Conservation (phyloP, 23 tunicate species). For the Halocynthia aurantium region DNA sequence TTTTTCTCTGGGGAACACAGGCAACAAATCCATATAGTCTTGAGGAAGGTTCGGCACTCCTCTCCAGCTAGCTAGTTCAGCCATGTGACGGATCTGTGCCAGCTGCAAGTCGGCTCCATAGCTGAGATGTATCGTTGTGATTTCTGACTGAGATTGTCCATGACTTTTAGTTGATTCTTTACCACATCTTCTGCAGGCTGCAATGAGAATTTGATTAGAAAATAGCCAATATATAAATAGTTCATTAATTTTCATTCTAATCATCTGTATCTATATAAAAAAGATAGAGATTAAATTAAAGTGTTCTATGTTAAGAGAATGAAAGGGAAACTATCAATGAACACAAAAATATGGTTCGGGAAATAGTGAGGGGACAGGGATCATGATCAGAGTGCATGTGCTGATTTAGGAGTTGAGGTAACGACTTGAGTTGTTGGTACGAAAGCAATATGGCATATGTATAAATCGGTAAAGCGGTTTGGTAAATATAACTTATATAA, state of each 20-base stretch:
- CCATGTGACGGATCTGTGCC: slow-evolving; percentile 45
- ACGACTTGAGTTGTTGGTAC: too few species aligned
- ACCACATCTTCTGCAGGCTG: slow-evolving; percentile 7
- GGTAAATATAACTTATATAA: too few species aligned
- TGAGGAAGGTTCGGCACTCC: slow-evolving; percentile 29
- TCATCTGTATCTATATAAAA: neutral
- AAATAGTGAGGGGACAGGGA: too few species aligned
- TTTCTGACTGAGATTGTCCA: slow-evolving; percentile 12
- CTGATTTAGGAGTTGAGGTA: too few species aligned
- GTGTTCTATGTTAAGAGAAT: neutral
- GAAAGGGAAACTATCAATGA: slow-evolving; percentile 11
- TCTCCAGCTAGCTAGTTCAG: slow-evolving; percentile 32
- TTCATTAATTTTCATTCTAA: neutral
- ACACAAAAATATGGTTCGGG: too few species aligned
- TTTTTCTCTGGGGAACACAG: slow-evolving; percentile 41
- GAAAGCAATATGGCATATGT: too few species aligned
- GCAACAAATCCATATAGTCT: slow-evolving; percentile 39
- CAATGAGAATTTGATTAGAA: slow-evolving; percentile 13
- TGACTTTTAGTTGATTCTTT: neutral
- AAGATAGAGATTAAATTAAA: neutral
- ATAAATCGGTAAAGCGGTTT: too few species aligned
- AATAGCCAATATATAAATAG: neutral
- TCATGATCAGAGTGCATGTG: too few species aligned
- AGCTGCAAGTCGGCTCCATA: slow-evolving; percentile 47
- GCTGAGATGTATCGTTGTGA: slow-evolving; percentile 39